A percentile compares a stretch with the other conserved stretches of the same genome.
phyloP scores from a whole-genome alignment of 2,888 invertebrate species.

The Drepanosiphum platanoidis region DNA sequence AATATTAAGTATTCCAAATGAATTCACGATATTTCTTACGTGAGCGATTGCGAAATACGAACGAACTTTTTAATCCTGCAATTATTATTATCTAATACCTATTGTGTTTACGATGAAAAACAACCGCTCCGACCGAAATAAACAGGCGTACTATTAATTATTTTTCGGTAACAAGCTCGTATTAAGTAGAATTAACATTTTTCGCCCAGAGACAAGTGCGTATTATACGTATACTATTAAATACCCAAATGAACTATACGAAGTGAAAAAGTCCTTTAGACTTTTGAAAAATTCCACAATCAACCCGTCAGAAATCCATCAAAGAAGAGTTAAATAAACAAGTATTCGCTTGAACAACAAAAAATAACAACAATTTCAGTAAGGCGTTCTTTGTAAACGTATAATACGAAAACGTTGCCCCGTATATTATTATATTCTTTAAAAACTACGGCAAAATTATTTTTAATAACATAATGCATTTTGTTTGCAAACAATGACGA shows the following conservation, averaged over 20 bases:
- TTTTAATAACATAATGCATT: not conserved
- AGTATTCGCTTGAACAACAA: not conserved
- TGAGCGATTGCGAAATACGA: too few species aligned
- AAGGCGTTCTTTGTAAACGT: not conserved
- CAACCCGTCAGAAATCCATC: not conserved
- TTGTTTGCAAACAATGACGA: not conserved
- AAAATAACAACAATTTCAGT: not conserved
- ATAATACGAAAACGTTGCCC: not conserved
- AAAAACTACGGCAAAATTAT: not conserved
- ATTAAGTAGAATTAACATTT: not conserved
- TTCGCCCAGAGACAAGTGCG: not conserved
- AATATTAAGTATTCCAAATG: too few species aligned
- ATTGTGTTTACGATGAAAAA: too few species aligned
- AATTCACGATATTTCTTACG: too few species aligned
- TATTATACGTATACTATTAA: not conserved
- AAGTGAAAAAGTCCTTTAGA: not conserved
- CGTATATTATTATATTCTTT: too few species aligned
- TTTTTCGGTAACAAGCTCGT: not conserved
- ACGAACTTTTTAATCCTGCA: too few species aligned
- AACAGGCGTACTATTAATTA: too few species aligned
- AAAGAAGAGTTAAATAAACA: constrained; percentile 6
- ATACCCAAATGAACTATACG: not conserved
- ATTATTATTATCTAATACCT: too few species aligned
- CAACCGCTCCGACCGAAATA: too few species aligned
- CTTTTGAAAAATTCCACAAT: not conserved